Percentiles rank a stretch among this genome's conserved stretches.
phyloP scores from a whole-genome alignment of 2,113 vertebrate genomes.

The Blennius ocellaris region DNA sequence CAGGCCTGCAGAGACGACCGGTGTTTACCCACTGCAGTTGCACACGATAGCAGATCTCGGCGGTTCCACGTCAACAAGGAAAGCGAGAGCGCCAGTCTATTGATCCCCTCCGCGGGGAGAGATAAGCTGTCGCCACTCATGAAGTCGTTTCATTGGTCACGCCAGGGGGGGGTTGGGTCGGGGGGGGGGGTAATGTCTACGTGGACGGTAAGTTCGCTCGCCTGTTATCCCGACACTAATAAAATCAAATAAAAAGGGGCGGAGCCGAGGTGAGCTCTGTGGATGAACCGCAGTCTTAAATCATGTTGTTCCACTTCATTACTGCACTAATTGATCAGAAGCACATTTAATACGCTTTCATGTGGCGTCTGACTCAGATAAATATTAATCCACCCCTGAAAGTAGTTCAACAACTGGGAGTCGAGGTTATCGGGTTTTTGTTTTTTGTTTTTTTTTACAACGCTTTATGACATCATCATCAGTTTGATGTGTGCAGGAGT shows the following conservation, averaged over 20 bases:
- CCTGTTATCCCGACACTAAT: conserved; percentile 39
- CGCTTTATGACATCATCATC: too few relatives aligned
- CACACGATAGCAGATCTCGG: conserved; percentile 55
- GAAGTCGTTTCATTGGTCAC: conserved; percentile 67
- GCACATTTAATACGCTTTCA: neutral
- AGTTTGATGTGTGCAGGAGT: too few relatives aligned
- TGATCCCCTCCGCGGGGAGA: conserved; percentile 74
- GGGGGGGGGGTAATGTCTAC: too few relatives aligned
- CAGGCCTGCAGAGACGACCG: neutral
- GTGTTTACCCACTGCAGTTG: conserved; percentile 68
- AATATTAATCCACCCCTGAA: neutral
- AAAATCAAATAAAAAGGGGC: conserved; percentile 25
- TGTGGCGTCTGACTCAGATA: neutral
- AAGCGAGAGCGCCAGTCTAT: conserved; percentile 73
- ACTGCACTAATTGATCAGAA: neutral
- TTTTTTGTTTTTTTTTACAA: too few relatives aligned
- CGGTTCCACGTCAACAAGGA: conserved; percentile 63
- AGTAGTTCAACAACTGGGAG: neutral
- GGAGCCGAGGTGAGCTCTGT: neutral
- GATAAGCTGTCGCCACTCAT: conserved; percentile 81
- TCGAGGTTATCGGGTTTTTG: too few relatives aligned
- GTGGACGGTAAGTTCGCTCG: conserved; percentile 27
- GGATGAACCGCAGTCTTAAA: neutral
- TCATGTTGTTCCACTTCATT: neutral
- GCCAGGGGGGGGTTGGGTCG: too few relatives aligned